Base-by-base conservation (phyloP, 2,113 vertebrate genomes). In the Paracanthobrama guichenoti region DNA sequence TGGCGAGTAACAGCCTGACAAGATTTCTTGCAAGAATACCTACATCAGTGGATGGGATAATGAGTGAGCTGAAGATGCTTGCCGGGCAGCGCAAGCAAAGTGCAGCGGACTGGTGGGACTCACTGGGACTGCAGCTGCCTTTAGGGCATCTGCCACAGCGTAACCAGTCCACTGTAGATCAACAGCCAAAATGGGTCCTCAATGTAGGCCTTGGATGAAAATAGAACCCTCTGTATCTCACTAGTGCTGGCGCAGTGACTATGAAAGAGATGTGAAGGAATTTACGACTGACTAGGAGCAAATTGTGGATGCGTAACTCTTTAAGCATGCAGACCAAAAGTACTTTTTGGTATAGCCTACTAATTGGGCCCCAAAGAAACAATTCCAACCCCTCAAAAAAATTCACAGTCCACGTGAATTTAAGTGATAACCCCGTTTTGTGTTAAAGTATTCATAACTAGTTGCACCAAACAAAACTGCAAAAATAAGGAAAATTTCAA, bases 1-100 rank as follows among this genome's bases (percentile, higher is more conserved):
- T 78, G 74, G 86, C 86, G 81, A 87, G 87, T 88, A 85, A 81
- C 64, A 82, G 86, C 83, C 79, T 85, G 86, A 90, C 76, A 88
- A 89, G 90, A 88, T 88, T 89, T 89, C 87, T 88, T 89, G 87
- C 87, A 86, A 88, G 87, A 83, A 81, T 86, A 86, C 86, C 66
- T 75, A 71, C 67, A 67, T 72, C 64, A 64, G 75, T 72, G 31
- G 60, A 73, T 55, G 76, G 75, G 72, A 79, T 87, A 87, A 89
- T 89, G 84, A 85, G 67, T 85, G 83, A 69, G 72, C 79, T 84
- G 72, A 88, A 86, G 87, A 89, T 81, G 82, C 87, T 80, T 83
- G 64, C n/a, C 35, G 85, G 80, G 44, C 80, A 48, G 55, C 57
- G 60, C 53, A 72, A 20, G 46, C 31, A 55, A 44, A 22, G 82